phyloP scores from a whole-genome alignment of 2,888 invertebrate genomes.

The Himalopsyche kuldschensis region DNA sequence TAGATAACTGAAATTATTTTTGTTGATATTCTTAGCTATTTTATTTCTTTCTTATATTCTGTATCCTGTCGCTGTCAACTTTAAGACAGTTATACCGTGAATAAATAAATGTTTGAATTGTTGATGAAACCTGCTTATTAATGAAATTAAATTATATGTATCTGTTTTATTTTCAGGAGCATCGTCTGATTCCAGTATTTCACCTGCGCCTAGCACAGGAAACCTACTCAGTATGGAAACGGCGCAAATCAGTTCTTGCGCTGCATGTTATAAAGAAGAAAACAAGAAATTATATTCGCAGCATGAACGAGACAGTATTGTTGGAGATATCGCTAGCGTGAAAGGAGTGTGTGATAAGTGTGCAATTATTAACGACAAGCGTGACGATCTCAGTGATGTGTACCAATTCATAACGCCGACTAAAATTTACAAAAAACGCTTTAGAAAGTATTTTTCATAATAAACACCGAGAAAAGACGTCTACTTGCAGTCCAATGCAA shows the following conservation, averaged over 20 bases:
- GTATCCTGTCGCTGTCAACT: no score
- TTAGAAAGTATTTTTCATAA: background rate
- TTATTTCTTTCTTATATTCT: background rate
- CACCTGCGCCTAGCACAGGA: background rate
- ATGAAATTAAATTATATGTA: no score
- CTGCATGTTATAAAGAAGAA: background rate
- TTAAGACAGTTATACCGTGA: no score
- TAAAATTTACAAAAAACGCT: conserved; percentile 16
- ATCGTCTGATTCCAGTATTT: conserved; percentile 2
- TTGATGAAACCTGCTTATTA: no score
- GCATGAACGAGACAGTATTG: background rate
- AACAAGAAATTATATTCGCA: background rate
- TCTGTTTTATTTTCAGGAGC: conserved; percentile 15
- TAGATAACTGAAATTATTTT: no score
- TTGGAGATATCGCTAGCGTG: background rate
- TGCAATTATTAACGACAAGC: conserved; percentile 27
- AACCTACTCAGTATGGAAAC: conserved; percentile 20
- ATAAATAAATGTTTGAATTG: no score
- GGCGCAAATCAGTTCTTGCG: background rate
- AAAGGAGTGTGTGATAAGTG: conserved; percentile 26
- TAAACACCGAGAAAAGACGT: background rate
- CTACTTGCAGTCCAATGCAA: conserved; percentile 45
- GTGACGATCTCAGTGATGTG: conserved; percentile 13
- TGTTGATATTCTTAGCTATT: background rate
- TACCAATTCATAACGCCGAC: conserved; percentile 32